Percentiles rank a stretch among this genome's conserved stretches.
Conservation (phyloP, 2,888 invertebrate genomes). For the Chrysotoxum bicinctum region DNA sequence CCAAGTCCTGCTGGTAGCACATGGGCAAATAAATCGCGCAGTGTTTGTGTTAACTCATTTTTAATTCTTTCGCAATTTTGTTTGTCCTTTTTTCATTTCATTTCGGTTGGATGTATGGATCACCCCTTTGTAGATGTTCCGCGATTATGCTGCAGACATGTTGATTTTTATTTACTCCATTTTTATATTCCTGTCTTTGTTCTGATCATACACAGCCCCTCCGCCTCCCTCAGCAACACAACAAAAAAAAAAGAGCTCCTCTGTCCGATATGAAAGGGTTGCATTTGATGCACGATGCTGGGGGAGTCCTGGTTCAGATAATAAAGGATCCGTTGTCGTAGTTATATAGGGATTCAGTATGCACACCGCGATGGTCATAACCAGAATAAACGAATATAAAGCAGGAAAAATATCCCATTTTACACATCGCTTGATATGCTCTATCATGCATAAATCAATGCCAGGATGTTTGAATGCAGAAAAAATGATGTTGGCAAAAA, state of each 20-base stretch:
- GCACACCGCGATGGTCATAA: constrained; percentile 31
- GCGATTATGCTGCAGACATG: constrained; percentile 70
- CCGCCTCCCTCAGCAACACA: no score
- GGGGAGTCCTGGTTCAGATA: constrained; percentile 45
- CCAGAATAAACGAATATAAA: constrained; percentile 73
- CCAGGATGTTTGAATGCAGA: constrained; percentile 73
- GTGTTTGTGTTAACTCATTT: constrained; percentile 44
- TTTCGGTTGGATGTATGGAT: constrained; percentile 3
- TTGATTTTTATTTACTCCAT: constrained; percentile 70
- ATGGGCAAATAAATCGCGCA: constrained; percentile 59
- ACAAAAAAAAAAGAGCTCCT: constrained; percentile 22
- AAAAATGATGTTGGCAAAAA: constrained; percentile 60
- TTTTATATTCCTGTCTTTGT: constrained; percentile 59
- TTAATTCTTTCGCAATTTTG: constrained; percentile 30
- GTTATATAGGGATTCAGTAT: constrained; percentile 13
- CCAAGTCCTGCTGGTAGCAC: constrained; percentile 42
- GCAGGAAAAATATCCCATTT: constrained; percentile 77
- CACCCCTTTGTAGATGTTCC: constrained; percentile 66
- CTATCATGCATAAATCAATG: constrained; percentile 80
- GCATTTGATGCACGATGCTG: constrained; percentile 21
- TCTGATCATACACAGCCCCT: constrained; percentile 12
- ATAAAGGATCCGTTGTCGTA: constrained; percentile 48
- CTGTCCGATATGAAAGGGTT: background rate
- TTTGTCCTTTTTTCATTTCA: background rate
- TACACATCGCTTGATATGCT: constrained; percentile 79